Percentiles rank a stretch among this genome's conserved stretches.
Evolutionary conservation across 2,797 vertebrate species (phyloP).

Genomic region (Tapera naevia): DNA sequence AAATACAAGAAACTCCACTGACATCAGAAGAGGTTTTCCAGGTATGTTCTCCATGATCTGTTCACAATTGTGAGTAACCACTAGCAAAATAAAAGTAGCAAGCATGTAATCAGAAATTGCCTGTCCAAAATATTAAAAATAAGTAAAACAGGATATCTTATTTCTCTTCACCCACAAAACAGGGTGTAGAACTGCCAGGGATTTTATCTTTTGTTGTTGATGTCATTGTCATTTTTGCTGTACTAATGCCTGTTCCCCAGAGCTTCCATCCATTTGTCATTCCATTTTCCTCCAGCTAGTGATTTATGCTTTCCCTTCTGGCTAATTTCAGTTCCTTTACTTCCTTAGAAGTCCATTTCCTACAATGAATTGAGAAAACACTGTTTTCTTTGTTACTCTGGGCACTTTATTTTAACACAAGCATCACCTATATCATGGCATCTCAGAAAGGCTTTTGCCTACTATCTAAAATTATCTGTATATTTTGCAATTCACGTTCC

Average conservation of each 20-base stretch:
- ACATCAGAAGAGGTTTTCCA: neutral
- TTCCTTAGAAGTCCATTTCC: slow-evolving; percentile 8
- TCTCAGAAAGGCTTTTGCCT: neutral
- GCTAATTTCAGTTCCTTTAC: slow-evolving; percentile 27
- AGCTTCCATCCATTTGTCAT: neutral
- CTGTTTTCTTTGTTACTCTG: neutral
- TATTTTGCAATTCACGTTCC: neutral
- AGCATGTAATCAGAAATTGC: neutral
- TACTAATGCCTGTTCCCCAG: neutral
- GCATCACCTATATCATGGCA: neutral
- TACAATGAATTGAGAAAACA: neutral
- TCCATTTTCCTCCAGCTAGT: slow-evolving; percentile 4
- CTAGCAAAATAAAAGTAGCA: neutral
- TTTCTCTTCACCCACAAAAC: neutral
- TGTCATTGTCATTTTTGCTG: neutral
- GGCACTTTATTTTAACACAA: neutral
- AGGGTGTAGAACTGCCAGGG: neutral
- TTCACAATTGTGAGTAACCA: neutral
- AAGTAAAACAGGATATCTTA: neutral
- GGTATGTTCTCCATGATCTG: neutral
- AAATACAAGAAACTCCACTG: neutral
- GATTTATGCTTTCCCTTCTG: slow-evolving; percentile 19
- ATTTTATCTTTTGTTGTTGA: neutral
- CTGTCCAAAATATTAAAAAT: neutral
- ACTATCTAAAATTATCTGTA: neutral